Evolutionary conservation across 2,797 vertebrate species (phyloP).

Genomic region (Acanthiza pusilla): DNA sequence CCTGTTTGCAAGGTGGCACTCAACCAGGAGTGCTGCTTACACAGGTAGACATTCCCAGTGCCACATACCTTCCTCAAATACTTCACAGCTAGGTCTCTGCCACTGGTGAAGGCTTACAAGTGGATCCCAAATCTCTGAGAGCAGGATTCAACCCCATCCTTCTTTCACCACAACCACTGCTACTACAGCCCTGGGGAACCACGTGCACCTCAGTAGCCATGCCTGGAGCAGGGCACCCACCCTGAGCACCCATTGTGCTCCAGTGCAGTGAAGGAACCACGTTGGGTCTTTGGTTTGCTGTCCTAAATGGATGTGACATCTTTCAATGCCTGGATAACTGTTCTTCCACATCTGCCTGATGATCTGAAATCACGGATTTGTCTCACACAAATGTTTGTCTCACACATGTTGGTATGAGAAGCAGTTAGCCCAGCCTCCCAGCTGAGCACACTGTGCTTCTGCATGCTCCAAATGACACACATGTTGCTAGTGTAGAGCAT

Average conservation of each 20-base stretch:
- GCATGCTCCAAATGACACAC: background rate
- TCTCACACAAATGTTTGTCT: background rate
- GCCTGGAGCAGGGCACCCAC: background rate
- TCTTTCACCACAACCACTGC: background rate
- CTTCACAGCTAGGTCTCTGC: background rate
- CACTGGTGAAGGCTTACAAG: background rate
- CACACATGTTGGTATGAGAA: background rate
- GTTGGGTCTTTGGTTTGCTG: rapidly evolving
- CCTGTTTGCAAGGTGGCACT: background rate
- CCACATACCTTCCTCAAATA: background rate
- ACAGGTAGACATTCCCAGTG: background rate
- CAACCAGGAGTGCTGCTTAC: rapidly evolving
- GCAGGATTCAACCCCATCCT: background rate
- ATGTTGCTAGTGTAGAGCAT: background rate
- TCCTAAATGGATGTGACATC: background rate
- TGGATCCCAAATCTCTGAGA: background rate
- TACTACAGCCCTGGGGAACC: background rate
- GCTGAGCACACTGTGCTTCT: background rate
- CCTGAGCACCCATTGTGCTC: rapidly evolving
- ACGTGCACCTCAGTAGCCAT: rapidly evolving
- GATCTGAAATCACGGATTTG: rapidly evolving
- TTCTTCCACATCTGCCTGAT: background rate
- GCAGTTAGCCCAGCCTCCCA: background rate
- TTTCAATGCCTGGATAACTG: background rate
- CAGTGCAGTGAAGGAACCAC: rapidly evolving